A percentile compares a stretch with the other conserved stretches of the same genome.
These are phyloP conservation scores for Danionella dracula DNA, from an alignment of 2,797 vertebrate species.

Conservation along the genomic window DNA sequence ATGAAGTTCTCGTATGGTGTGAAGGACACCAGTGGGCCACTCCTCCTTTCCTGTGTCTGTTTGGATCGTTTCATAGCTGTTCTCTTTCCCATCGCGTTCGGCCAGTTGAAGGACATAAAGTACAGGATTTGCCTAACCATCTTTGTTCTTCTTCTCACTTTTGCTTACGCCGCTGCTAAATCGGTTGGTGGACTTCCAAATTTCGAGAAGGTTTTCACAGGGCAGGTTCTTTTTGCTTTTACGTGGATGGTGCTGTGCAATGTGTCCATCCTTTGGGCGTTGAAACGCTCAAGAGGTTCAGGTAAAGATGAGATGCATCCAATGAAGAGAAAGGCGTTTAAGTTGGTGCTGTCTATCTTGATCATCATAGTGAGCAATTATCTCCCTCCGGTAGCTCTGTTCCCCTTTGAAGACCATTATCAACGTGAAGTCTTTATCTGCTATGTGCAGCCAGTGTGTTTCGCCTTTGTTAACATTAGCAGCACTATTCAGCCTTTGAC, in stretches of 20 bases:
- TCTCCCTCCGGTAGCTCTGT: constrained; percentile 65
- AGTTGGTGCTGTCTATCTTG: constrained; percentile 66
- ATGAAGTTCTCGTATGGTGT: constrained; percentile 67
- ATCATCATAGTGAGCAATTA: constrained; percentile 67
- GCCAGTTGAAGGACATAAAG: constrained; percentile 59
- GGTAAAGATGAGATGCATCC: constrained; percentile 74
- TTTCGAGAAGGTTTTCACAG: constrained; percentile 70
- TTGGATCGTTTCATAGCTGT: constrained; percentile 72
- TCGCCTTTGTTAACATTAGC: constrained; percentile 70
- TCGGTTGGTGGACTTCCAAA: constrained; percentile 56
- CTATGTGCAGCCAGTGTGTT: constrained; percentile 66
- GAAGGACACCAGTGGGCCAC: constrained; percentile 70
- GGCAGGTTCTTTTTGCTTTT: constrained; percentile 63
- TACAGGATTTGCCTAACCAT: constrained; percentile 59
- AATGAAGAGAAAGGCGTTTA: constrained; percentile 75
- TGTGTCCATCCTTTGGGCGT: constrained; percentile 58
- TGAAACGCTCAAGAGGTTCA: constrained; percentile 58
- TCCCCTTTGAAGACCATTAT: constrained; percentile 70
- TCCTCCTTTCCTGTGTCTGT: constrained; percentile 73
- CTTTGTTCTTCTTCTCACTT: constrained; percentile 62
- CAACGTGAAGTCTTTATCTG: constrained; percentile 60
- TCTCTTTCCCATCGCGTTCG: constrained; percentile 63
- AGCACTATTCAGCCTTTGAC: constrained; percentile 71
- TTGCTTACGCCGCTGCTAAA: constrained; percentile 66
- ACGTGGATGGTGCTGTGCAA: constrained; percentile 70